Percentiles rank a stretch among this genome's conserved stretches.
Evolutionary conservation across 2,113 vertebrate species (phyloP).

Genomic region (Pantherophis guttatus): DNA sequence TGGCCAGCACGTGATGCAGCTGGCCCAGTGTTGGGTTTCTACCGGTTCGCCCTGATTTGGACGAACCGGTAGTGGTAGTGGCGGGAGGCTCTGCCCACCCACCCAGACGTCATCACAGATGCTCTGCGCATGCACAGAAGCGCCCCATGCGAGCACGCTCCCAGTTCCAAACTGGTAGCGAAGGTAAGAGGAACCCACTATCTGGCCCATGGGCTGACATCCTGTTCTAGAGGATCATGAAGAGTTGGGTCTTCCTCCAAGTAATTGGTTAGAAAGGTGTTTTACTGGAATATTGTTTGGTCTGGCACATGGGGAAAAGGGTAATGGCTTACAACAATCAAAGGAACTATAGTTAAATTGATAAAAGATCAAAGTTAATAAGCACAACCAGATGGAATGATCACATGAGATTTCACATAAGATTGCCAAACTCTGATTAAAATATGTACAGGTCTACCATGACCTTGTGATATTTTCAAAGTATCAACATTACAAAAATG

Average conservation of each 20-base stretch:
- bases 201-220: no score
- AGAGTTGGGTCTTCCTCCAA: neutral
- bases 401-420: neutral
- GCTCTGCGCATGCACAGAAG: no score
- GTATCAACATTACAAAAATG: neutral
- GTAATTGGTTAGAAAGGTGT: neutral
- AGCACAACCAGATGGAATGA: neutral
- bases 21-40: no score
- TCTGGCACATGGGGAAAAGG: neutral
- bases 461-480: neutral
- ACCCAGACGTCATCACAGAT: no score
- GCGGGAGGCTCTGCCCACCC: no score
- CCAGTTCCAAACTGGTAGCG: no score
- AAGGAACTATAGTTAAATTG: neutral
- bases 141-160: no score
- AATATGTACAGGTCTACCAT: neutral
- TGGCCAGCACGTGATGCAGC: no score
- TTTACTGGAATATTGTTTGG: neutral
- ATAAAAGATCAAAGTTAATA: neutral
- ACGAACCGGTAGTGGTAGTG: no score
- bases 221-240: neutral
- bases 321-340: neutral
- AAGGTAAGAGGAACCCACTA: no score
- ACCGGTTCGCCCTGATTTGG: no score
- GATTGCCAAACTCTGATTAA: neutral